Conservation (phyloP, 2,888 invertebrate species). For the Drosophila pseudotalamancana region DNA sequence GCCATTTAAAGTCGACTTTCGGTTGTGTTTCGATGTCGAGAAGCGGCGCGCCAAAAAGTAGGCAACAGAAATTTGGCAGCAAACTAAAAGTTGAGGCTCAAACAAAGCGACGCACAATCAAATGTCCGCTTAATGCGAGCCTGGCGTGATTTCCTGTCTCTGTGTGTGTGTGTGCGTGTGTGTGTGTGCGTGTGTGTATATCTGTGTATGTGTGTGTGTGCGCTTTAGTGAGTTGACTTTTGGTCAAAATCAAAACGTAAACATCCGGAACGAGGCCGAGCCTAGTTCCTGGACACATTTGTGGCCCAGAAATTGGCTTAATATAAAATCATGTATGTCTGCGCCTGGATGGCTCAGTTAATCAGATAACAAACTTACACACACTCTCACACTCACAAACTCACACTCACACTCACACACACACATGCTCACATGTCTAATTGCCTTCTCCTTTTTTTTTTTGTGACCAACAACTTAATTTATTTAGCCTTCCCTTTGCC, state of each 20-base stretch:
- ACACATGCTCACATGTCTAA: slow-evolving; percentile 12
- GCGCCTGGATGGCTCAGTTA: slow-evolving; percentile 63
- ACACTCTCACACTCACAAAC: neutral
- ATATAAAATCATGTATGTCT: slow-evolving; percentile 70
- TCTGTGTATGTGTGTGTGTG: slow-evolving; percentile 11
- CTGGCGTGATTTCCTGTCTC: slow-evolving; percentile 71
- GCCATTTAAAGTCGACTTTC: slow-evolving; percentile 11
- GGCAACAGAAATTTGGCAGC: slow-evolving; percentile 17
- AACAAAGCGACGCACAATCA: slow-evolving; percentile 41
- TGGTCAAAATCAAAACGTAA: slow-evolving; percentile 65
- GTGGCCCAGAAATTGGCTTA: slow-evolving; percentile 50
- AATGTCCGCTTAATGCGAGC: slow-evolving; percentile 62
- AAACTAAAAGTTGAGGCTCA: slow-evolving; percentile 1
- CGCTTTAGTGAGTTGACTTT: slow-evolving; percentile 1
- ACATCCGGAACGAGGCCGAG: slow-evolving; percentile 66
- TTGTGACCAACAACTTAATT: slow-evolving; percentile 70
- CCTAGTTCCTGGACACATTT: slow-evolving; percentile 63
- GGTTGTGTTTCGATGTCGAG: slow-evolving; percentile 5
- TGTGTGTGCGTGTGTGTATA: neutral
- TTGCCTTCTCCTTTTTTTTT: slow-evolving; percentile 28
- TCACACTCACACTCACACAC: slow-evolving; percentile 1
- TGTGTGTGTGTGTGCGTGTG: slow-evolving; percentile 1
- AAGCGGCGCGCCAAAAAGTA: slow-evolving; percentile 29
- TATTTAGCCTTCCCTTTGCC: slow-evolving; percentile 35
- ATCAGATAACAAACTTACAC: slow-evolving; percentile 63